phyloP scores from a whole-genome alignment of 1,140 invertebrate species.

The Drosophila carrolli region DNA sequence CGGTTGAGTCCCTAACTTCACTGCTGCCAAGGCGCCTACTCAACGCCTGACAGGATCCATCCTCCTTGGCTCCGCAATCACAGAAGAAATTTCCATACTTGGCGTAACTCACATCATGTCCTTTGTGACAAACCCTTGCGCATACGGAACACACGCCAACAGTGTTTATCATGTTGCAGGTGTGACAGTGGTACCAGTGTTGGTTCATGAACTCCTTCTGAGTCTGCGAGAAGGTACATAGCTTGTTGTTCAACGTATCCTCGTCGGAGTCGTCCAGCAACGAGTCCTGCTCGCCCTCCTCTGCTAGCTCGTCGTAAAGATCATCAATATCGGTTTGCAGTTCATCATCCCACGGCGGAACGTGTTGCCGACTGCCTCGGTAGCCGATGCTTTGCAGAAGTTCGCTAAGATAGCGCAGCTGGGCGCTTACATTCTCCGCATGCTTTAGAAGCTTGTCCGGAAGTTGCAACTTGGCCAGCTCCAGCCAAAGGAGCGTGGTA shows the following conservation, averaged over 20 bases:
- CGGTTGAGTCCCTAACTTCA: constrained; percentile 30
- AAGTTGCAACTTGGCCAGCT: constrained; percentile 88
- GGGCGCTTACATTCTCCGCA: constrained; percentile 76
- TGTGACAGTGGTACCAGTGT: constrained; percentile 99
- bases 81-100: constrained; percentile 99
- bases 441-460: constrained; percentile 85
- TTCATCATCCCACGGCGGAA: constrained; percentile 92
- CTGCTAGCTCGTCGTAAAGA: constrained; percentile 86
- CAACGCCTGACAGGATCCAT: constrained; percentile 87
- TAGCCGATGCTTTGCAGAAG: constrained; percentile 83
- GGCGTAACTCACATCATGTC: constrained; percentile 98
- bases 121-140: constrained; percentile 97
- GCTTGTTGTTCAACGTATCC: constrained; percentile 96
- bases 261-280: constrained; percentile 97
- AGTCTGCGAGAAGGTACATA: constrained; percentile 98
- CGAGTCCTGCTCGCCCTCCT: constrained; percentile 95
- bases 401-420: constrained; percentile 86
- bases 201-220: constrained; percentile 99
- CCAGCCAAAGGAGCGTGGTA: constrained; percentile 92
- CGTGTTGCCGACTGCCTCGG: constrained; percentile 87
- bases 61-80: constrained; percentile 98
- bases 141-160: constrained; percentile 99
- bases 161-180: constrained; percentile 98
- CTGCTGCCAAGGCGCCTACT: constrained; percentile 62
- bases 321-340: constrained; percentile 90